These are phyloP conservation scores for Micropterix aruncella DNA, from an alignment of 2,888 invertebrate genomes.

Conservation along the genomic window DNA sequence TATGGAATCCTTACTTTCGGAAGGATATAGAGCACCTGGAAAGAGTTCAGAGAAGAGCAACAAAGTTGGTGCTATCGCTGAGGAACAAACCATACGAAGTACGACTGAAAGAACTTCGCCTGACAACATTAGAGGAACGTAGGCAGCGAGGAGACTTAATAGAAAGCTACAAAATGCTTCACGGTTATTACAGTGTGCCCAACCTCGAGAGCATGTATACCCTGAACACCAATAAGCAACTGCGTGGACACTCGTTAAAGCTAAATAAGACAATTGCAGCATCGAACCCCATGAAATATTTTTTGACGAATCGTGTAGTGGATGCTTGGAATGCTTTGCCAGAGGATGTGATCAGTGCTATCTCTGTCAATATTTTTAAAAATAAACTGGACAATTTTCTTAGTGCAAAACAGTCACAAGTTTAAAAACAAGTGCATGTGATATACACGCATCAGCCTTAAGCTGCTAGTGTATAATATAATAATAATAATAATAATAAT, in stretches of 20 bases:
- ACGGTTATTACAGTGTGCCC: not conserved
- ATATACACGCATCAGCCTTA: too few species aligned
- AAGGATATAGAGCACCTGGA: slow-evolving; percentile 4
- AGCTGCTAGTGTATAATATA: too few species aligned
- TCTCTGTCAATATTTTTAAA: too few species aligned
- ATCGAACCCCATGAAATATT: not conserved
- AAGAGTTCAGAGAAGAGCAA: slow-evolving; percentile 2
- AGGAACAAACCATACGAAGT: not conserved
- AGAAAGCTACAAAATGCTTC: not conserved
- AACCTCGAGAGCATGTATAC: too few species aligned
- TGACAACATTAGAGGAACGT: not conserved
- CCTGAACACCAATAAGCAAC: too few species aligned
- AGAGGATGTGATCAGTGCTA: too few species aligned
- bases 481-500: too few species aligned
- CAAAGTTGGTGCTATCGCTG: not conserved
- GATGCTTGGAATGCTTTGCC: too few species aligned
- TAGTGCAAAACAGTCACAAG: too few species aligned
- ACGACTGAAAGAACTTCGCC: not conserved
- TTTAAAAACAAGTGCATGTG: too few species aligned
- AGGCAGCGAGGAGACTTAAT: not conserved
- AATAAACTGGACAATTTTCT: too few species aligned
- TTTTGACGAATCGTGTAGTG: slow-evolving; percentile 1
- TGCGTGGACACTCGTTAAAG: not conserved
- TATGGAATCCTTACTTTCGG: slow-evolving; percentile 5
- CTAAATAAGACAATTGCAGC: not conserved